These are phyloP conservation scores for Caranx melampygus DNA, from an alignment of 2,113 vertebrate species.

Conservation along the genomic window DNA sequence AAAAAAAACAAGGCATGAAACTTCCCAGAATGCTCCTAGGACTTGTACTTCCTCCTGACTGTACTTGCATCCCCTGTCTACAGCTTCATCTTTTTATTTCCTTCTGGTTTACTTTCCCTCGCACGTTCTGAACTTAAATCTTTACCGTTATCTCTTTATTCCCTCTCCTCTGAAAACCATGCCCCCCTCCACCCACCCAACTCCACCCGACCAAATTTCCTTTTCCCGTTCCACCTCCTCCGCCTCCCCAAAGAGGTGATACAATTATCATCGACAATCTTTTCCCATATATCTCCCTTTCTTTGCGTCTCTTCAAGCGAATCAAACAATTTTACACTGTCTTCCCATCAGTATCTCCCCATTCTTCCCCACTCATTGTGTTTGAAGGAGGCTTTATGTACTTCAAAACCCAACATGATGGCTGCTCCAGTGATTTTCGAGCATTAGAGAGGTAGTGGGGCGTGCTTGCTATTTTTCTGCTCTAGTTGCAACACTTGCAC, in stretches of 20 bases:
- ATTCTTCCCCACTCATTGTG: conserved; percentile 64
- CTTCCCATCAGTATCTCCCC: conserved; percentile 57
- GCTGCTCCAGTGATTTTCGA: conserved; percentile 56
- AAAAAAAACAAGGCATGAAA: conserved; percentile 43
- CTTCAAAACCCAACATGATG: conserved; percentile 54
- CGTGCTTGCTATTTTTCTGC: conserved; percentile 11
- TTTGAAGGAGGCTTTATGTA: conserved; percentile 55
- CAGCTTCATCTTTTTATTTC: conserved; percentile 48
- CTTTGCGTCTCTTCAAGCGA: conserved; percentile 63
- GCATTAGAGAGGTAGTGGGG: conserved; percentile 48
- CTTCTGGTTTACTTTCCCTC: conserved; percentile 32
- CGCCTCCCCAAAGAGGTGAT: conserved; percentile 23
- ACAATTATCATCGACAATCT: conserved; percentile 65
- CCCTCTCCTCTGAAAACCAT: conserved; percentile 13
- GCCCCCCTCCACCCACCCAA: background rate
- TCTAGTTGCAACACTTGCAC: conserved; percentile 9
- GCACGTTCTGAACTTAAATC: conserved; percentile 33
- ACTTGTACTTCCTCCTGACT: conserved; percentile 41
- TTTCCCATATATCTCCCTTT: conserved; percentile 66
- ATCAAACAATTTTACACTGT: conserved; percentile 73
- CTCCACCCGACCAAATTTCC: background rate
- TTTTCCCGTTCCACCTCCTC: conserved; percentile 17
- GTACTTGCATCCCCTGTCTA: conserved; percentile 30
- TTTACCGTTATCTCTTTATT: conserved; percentile 26
- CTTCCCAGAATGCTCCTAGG: conserved; percentile 60